Conservation (phyloP, 1,140 invertebrate genomes). For the Panagrolaimus sp. region DNA sequence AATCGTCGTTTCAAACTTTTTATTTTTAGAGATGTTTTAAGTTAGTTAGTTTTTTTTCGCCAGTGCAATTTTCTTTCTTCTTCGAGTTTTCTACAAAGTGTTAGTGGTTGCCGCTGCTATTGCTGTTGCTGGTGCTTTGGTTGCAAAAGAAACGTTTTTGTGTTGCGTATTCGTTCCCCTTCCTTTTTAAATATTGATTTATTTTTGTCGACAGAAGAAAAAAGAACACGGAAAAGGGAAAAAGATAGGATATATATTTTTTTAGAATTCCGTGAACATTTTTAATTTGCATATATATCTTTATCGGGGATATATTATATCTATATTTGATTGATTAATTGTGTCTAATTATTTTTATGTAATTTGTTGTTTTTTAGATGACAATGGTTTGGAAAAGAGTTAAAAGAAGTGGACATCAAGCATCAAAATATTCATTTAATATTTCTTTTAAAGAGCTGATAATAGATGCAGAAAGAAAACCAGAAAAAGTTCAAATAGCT, state of each 20-base stretch:
- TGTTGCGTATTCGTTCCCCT: background rate
- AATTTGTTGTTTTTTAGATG: conserved; percentile 16
- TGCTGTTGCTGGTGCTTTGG: background rate
- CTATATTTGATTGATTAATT: background rate
- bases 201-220: too few relatives aligned
- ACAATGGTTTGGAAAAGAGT: conserved; percentile 25
- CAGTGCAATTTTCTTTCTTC: too few relatives aligned
- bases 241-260: too few relatives aligned
- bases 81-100: background rate
- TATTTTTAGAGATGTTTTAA: too few relatives aligned
- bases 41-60: too few relatives aligned
- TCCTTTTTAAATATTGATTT: background rate
- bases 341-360: background rate
- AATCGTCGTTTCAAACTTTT: too few relatives aligned
- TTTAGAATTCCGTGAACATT: too few relatives aligned
- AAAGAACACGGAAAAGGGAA: too few relatives aligned
- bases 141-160: background rate
- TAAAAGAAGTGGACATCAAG: conserved; percentile 39
- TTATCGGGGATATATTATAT: background rate
- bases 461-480: conserved; percentile 29
- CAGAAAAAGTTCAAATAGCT: conserved; percentile 32
- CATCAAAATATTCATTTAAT: conserved; percentile 40
- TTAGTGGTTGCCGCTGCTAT: background rate
- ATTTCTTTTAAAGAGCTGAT: conserved; percentile 38
- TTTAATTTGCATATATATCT: too few relatives aligned